A percentile compares a stretch with the other conserved stretches of the same genome.
Evolutionary conservation across 2,888 invertebrate species (phyloP).

Genomic region (Sturmia bella): DNA sequence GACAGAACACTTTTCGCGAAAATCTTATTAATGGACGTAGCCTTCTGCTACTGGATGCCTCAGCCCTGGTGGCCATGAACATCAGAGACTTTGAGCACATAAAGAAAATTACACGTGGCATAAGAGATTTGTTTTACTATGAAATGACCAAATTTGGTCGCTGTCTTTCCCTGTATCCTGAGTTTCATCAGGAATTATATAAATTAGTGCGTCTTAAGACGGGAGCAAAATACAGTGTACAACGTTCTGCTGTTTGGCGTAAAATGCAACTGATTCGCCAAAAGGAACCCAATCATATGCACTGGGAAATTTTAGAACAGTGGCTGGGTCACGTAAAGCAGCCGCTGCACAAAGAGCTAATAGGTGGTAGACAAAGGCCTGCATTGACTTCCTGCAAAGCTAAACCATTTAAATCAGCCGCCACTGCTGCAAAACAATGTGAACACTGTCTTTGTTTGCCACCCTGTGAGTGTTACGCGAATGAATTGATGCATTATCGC

Average conservation of each 20-base stretch:
- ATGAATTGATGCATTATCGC: slow-evolving; percentile 39
- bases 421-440: background rate
- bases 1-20: slow-evolving; percentile 81
- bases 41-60: slow-evolving; percentile 83
- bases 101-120: slow-evolving; percentile 76
- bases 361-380: slow-evolving; percentile 73
- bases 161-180: slow-evolving; percentile 82
- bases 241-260: slow-evolving; percentile 82
- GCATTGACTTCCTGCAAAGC: slow-evolving; percentile 61
- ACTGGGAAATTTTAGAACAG: slow-evolving; percentile 82
- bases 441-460: slow-evolving; percentile 73
- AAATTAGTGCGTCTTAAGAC: slow-evolving; percentile 83
- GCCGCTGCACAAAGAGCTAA: slow-evolving; percentile 71
- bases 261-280: slow-evolving; percentile 83
- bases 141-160: slow-evolving; percentile 82
- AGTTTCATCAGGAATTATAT: slow-evolving; percentile 83
- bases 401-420: slow-evolving; percentile 27
- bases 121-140: slow-evolving; percentile 81
- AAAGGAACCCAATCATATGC: slow-evolving; percentile 81
- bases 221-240: slow-evolving; percentile 83
- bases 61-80: slow-evolving; percentile 82
- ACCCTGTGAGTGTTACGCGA: slow-evolving; percentile 75
- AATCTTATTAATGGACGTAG: slow-evolving; percentile 82
- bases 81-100: slow-evolving; percentile 83
- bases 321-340: slow-evolving; percentile 70